A percentile compares a stretch with the other conserved stretches of the same genome.
phyloP scores from a whole-genome alignment of 2,797 vertebrate genomes.

The Sebastes variabilis region DNA sequence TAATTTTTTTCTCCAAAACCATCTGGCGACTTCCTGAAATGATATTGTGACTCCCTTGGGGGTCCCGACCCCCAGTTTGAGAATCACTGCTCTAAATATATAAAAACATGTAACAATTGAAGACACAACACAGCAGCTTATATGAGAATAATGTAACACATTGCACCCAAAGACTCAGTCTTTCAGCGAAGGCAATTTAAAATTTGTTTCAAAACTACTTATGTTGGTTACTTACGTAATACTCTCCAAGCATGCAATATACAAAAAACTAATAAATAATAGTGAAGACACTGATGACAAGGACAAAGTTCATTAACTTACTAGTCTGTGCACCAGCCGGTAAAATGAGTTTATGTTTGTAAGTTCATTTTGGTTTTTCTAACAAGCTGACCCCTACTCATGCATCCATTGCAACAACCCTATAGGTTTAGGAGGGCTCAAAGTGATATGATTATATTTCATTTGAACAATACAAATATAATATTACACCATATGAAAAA shows the following conservation, averaged over 20 bases:
- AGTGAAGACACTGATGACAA: background rate
- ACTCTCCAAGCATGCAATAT: background rate
- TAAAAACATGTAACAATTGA: background rate
- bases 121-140: background rate
- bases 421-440: background rate
- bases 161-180: background rate
- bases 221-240: background rate
- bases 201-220: background rate
- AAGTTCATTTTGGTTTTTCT: background rate
- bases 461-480: slow-evolving; percentile 32
- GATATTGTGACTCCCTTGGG: too few species aligned
- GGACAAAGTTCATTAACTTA: background rate
- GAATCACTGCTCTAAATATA: too few species aligned
- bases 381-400: background rate
- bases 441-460: slow-evolving; percentile 17
- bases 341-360: background rate
- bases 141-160: background rate
- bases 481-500: slow-evolving; percentile 8
- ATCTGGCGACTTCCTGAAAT: too few species aligned
- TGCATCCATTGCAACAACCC: background rate
- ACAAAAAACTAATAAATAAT: background rate
- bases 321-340: background rate
- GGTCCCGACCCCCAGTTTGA: too few species aligned
- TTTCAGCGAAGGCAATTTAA: background rate
- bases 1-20: too few species aligned